Evolutionary conservation across 2,797 vertebrate species (phyloP).

Genomic region (Pristis pectinata): DNA sequence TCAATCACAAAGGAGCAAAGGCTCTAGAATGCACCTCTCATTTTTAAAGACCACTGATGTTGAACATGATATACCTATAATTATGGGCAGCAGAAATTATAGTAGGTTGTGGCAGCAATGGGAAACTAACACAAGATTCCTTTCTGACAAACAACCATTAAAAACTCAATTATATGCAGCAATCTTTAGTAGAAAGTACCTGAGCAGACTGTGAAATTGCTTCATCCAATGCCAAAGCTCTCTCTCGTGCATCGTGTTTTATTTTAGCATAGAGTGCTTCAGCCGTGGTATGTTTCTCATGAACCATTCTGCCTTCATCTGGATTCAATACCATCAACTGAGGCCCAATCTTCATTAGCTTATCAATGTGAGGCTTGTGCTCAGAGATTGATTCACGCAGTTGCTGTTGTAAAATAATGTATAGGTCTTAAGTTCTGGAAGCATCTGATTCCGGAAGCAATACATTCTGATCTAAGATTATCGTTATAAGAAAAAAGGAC

Average conservation of each 20-base stretch:
- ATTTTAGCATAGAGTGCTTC: constrained; percentile 76
- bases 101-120: background rate
- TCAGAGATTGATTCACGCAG: constrained; percentile 90
- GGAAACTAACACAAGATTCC: background rate
- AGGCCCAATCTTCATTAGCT: constrained; percentile 93
- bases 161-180: background rate
- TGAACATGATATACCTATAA: background rate
- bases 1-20: background rate
- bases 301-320: constrained; percentile 75
- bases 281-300: constrained; percentile 68
- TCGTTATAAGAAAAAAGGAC: background rate
- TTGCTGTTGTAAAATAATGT: constrained; percentile 60
- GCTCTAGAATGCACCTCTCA: background rate
- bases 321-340: constrained; percentile 83
- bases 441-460: background rate
- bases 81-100: background rate
- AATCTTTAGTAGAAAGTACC: constrained; percentile 55
- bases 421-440: background rate
- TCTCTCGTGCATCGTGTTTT: constrained; percentile 85
- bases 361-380: constrained; percentile 97
- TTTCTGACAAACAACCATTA: background rate
- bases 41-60: background rate
- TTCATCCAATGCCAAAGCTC: constrained; percentile 78
- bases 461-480: background rate
- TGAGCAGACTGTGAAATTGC: constrained; percentile 88